Evolutionary conservation across 2,113 vertebrate species (phyloP).

Genomic region (Aix galericulata): DNA sequence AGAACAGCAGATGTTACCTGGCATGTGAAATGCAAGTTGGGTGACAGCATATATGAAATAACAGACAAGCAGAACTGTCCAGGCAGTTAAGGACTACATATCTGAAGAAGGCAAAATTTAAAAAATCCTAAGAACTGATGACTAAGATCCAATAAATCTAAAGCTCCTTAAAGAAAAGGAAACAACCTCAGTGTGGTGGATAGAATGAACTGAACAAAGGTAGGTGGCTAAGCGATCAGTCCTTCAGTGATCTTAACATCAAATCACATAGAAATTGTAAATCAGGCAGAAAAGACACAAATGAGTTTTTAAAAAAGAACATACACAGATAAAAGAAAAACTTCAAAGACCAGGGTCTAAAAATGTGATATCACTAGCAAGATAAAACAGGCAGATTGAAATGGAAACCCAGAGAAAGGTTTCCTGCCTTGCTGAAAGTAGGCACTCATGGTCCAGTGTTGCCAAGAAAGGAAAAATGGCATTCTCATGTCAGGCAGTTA

Average conservation of each 20-base stretch:
- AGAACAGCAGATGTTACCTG: neutral
- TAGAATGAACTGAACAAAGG: rapidly evolving
- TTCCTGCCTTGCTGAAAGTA: neutral
- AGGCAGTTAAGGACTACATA: neutral
- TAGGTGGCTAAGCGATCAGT: neutral
- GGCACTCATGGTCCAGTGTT: rapidly evolving
- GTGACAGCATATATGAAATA: neutral
- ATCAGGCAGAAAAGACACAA: neutral
- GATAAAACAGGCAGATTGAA: neutral
- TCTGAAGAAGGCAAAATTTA: neutral
- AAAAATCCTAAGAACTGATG: neutral
- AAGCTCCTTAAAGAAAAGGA: neutral
- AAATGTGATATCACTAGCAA: neutral
- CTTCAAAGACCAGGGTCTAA: neutral
- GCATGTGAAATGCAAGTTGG: neutral
- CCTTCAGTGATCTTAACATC: neutral
- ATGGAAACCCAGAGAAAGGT: neutral
- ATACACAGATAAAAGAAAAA: neutral
- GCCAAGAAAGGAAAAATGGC: neutral
- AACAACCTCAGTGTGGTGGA: neutral
- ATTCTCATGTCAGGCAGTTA: neutral
- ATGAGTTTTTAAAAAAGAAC: neutral
- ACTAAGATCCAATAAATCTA: neutral
- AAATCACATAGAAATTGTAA: neutral
- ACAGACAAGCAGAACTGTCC: neutral